Evolutionary conservation across 2,113 vertebrate genomes (phyloP), one percentile per base, ranked within the genome.

Genomic region (Malurus melanocephalus): DNA sequence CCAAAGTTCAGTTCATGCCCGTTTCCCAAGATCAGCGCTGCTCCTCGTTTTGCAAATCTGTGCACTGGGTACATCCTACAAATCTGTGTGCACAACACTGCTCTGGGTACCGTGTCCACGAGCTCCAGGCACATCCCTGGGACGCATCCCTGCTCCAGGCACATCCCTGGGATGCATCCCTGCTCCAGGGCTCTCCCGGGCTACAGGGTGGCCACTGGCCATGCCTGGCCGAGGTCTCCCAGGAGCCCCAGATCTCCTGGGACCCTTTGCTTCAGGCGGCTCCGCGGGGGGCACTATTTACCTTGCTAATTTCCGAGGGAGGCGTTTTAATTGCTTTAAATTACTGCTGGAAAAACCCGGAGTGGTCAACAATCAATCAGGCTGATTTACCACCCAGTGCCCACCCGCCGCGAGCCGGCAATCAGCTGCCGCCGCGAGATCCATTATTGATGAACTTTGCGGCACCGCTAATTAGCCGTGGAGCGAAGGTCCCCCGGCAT

Each of bases 371-470:
- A 94, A 93, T 94, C 95, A 91, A 92, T 97, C 97, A 92, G 91
- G 84, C 94, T 97, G 96, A 97, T 97, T 97, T 96, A 96, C 79
- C 94, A 93, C 93, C 90, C 66, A 90, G 12, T 91, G 62, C 96
- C 96, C 95, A 94, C 96, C 97, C 61, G 90, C 97, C 53, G 93
- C 35, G 90, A 97, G 95, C 94, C 95, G 48, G 97, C 98, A 97
- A 98, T 98, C 98, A 98, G 96, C 97, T 92, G 85, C 97, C 81
- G 66, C 97, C 93, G 74, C 96, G 73, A 95, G 97, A 98, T 98
- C 97, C 91, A 89, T 98, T 97, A 98, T 98, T 98, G 98, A 98
- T 98, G 98, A 98, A 98, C 97, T 97, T 97, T 95, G 96, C 68
- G 53, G 96, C 97, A 75, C 94, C 33, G 92, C 97, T 98, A 97